These are phyloP conservation scores for Brachypteracias leptosomus DNA, from an alignment of 2,113 vertebrate species.

Conservation along the genomic window DNA sequence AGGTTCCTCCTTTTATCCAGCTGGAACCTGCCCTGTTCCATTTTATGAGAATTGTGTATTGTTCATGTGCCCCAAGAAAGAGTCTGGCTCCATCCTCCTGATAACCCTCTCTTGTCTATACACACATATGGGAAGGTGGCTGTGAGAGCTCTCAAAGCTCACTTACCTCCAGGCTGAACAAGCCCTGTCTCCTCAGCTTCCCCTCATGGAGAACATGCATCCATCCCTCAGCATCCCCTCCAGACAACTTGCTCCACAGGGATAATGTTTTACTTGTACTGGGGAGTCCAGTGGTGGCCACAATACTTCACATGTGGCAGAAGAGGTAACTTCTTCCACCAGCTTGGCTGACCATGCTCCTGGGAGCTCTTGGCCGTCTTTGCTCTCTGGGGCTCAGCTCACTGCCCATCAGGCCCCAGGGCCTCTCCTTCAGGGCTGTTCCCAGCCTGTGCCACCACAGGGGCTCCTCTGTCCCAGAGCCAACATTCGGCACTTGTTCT, in stretches of 20 bases:
- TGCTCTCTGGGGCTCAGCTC: not conserved
- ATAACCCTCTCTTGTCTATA: not conserved
- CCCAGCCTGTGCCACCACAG: not conserved
- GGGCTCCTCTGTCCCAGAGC: not conserved
- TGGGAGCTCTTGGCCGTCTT: not conserved
- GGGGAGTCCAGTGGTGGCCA: not conserved
- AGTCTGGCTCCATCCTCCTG: not conserved
- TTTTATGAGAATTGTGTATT: not conserved
- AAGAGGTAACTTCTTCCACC: not conserved
- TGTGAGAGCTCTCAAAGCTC: not conserved
- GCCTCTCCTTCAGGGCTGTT: not conserved
- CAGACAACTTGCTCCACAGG: not conserved
- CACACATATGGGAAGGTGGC: rapidly evolving
- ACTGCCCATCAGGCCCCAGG: not conserved
- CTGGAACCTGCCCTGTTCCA: not conserved
- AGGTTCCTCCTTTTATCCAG: not conserved
- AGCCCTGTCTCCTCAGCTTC: not conserved
- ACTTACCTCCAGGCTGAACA: not conserved
- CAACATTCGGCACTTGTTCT: not conserved
- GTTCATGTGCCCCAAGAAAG: not conserved
- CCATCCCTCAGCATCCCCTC: not conserved
- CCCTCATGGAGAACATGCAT: not conserved
- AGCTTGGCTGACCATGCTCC: no score
- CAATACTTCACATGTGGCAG: not conserved
- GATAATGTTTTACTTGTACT: not conserved